Evolutionary conservation across 2,888 invertebrate genomes (phyloP).

Genomic region (Criorhina ranunculi): DNA sequence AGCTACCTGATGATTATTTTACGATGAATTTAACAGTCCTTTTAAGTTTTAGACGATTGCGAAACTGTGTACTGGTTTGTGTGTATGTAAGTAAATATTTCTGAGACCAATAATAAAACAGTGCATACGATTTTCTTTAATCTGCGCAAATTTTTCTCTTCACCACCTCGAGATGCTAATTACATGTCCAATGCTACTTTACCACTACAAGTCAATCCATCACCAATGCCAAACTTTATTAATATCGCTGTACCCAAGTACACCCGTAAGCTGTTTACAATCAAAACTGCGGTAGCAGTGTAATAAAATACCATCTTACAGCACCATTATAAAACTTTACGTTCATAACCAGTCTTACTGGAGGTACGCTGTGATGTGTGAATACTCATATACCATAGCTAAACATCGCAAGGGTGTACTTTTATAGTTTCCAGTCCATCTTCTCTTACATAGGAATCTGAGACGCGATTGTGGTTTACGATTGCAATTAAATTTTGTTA

Average conservation of each 20-base stretch:
- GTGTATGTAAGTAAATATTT: no score
- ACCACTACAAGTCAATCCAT: conserved; percentile 21
- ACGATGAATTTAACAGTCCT: no score
- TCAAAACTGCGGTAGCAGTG: conserved; percentile 50
- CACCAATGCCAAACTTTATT: conserved; percentile 47
- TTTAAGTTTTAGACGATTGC: no score
- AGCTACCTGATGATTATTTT: no score
- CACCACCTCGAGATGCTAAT: conserved; percentile 25
- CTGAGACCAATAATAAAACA: no score
- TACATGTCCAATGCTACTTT: conserved; percentile 22
- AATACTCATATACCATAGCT: conserved; percentile 42
- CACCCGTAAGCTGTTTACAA: conserved; percentile 35
- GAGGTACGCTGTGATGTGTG: conserved; percentile 20
- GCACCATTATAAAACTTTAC: conserved; percentile 57
- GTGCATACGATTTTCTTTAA: neutral
- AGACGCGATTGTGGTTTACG: conserved; percentile 52
- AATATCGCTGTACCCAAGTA: neutral
- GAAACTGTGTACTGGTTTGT: no score
- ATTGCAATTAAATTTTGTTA: conserved; percentile 45
- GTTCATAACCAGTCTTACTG: conserved; percentile 50
- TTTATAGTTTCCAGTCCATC: conserved; percentile 6
- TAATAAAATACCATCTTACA: conserved; percentile 58
- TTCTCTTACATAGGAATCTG: conserved; percentile 15
- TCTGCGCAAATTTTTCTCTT: conserved; percentile 1
- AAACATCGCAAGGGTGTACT: conserved; percentile 8